phyloP scores from a whole-genome alignment of 1,140 invertebrate genomes.

The Parasteatoda tepidariorum region DNA sequence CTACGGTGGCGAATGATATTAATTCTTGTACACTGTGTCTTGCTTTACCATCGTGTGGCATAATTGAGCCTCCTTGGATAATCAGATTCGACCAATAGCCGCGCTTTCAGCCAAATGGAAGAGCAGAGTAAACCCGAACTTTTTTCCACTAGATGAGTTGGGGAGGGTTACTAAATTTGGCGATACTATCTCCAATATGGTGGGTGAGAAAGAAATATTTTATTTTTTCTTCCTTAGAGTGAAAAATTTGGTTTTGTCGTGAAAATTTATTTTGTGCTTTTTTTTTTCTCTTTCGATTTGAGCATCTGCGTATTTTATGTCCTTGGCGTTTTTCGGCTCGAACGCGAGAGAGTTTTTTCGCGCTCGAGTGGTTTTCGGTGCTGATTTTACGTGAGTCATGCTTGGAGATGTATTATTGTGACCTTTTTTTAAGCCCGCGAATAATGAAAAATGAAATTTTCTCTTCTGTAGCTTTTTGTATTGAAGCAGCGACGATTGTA shows the following conservation, averaged over 20 bases:
- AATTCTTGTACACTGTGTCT: slow-evolving; percentile 43
- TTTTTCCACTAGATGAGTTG: slow-evolving; percentile 53
- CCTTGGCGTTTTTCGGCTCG: slow-evolving; percentile 19
- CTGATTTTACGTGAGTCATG: slow-evolving; percentile 13
- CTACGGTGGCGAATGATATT: slow-evolving; percentile 33
- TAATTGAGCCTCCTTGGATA: slow-evolving; percentile 56
- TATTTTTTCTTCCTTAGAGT: neutral
- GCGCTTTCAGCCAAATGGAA: slow-evolving; percentile 55
- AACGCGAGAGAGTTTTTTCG: slow-evolving; percentile 17
- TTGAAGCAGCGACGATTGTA: no score
- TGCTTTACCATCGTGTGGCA: slow-evolving; percentile 35
- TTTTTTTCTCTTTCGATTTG: neutral
- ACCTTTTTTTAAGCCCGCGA: no score
- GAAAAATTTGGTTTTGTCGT: neutral
- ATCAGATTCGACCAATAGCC: slow-evolving; percentile 60
- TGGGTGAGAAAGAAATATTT: no score
- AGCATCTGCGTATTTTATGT: slow-evolving; percentile 9
- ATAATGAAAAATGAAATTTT: no score
- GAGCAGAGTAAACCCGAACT: slow-evolving; percentile 57
- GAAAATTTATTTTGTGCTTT: neutral
- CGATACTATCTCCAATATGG: neutral
- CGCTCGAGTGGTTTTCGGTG: slow-evolving; percentile 3
- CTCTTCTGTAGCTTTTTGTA: no score
- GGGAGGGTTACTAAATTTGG: neutral
- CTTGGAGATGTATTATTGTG: slow-evolving; percentile 10